A percentile compares a stretch with the other conserved stretches of the same genome.
phyloP scores from a whole-genome alignment of 1,140 invertebrate species.

The Atta cephalotes region DNA sequence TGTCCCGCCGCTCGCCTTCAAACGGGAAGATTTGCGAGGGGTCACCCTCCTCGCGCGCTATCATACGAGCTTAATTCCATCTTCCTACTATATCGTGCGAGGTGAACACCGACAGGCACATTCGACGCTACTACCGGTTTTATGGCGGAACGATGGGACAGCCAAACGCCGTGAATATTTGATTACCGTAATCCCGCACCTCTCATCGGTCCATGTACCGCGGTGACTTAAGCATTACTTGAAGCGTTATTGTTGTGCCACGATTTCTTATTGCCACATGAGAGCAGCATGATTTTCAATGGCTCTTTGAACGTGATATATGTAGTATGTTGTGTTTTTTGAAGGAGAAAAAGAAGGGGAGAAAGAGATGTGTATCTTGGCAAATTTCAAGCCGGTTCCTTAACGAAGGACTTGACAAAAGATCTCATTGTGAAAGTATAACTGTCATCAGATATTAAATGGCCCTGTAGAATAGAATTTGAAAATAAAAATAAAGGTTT shows the following conservation, averaged over 20 bases:
- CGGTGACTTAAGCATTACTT: slow-evolving; percentile 39
- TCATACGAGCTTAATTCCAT: slow-evolving; percentile 81
- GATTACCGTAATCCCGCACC: slow-evolving; percentile 43
- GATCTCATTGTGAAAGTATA: not conserved
- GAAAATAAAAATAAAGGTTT: not conserved
- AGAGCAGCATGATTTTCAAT: slow-evolving; percentile 36
- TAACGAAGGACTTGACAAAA: slow-evolving; percentile 18
- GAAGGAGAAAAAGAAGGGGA: not conserved
- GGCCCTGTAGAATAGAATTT: not conserved
- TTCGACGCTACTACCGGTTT: slow-evolving; percentile 54
- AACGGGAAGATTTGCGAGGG: slow-evolving; percentile 80
- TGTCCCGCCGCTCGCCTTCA: slow-evolving; percentile 79
- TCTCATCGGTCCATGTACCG: slow-evolving; percentile 9
- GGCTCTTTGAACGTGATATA: slow-evolving; percentile 35
- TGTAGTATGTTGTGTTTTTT: slow-evolving; percentile 23
- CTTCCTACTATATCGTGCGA: slow-evolving; percentile 47
- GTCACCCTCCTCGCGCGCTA: slow-evolving; percentile 77
- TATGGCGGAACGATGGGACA: slow-evolving; percentile 54
- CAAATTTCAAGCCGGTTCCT: slow-evolving; percentile 23
- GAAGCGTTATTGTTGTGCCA: slow-evolving; percentile 34
- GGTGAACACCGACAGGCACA: slow-evolving; percentile 2
- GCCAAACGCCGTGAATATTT: slow-evolving; percentile 50
- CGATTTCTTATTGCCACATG: slow-evolving; percentile 38
- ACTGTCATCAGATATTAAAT: not conserved
- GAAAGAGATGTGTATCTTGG: not conserved